Evolutionary conservation across 2,888 invertebrate species (phyloP).

Genomic region (Pteria penguin): DNA sequence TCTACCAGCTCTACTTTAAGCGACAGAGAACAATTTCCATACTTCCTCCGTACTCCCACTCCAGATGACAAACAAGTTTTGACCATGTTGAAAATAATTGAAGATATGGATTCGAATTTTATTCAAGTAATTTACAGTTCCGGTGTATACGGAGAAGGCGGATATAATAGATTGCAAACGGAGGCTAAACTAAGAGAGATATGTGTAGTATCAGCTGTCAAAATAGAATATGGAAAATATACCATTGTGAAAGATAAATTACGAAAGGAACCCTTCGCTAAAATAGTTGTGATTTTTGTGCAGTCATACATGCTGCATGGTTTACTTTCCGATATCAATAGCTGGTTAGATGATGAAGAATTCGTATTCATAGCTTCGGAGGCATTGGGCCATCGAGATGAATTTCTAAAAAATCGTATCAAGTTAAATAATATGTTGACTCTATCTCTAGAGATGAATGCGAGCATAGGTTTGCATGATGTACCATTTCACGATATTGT

Average conservation of each 20-base stretch:
- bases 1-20: conserved; percentile 46
- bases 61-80: conserved; percentile 52
- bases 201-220: conserved; percentile 19
- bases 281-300: conserved; percentile 48
- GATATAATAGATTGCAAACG: conserved; percentile 31
- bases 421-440: too few relatives aligned
- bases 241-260: conserved; percentile 33
- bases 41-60: conserved; percentile 50
- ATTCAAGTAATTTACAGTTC: conserved; percentile 57
- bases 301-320: conserved; percentile 30
- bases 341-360: conserved; percentile 35
- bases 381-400: conserved; percentile 38
- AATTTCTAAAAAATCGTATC: too few relatives aligned
- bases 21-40: conserved; percentile 42
- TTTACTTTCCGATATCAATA: conserved; percentile 15
- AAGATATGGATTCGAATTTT: conserved; percentile 36
- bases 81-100: conserved; percentile 45
- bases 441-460: conserved; percentile 25
- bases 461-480: too few relatives aligned
- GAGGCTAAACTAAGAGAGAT: conserved; percentile 1
- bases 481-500: too few relatives aligned
- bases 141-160: conserved; percentile 53
- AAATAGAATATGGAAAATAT: conserved; percentile 24
- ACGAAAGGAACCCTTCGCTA: conserved; percentile 37
- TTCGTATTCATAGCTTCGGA: conserved; percentile 56